These are phyloP conservation scores for Euclidia mi DNA, from an alignment of 2,888 invertebrate species.

Conservation along the genomic window DNA sequence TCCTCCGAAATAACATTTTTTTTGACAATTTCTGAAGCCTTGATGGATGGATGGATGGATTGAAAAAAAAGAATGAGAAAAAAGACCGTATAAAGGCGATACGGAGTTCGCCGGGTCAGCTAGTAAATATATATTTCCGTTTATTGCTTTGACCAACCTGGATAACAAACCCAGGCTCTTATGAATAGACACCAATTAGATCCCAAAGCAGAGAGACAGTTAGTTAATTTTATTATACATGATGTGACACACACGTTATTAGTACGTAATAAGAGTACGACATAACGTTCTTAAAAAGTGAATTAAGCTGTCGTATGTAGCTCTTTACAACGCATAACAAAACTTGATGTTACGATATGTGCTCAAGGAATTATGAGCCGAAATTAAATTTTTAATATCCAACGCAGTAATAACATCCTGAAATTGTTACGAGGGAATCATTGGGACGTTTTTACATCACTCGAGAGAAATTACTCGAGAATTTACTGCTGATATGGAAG, in stretches of 20 bases:
- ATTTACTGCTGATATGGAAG: constrained; percentile 70
- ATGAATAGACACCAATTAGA: too few species aligned
- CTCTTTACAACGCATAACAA: constrained; percentile 60
- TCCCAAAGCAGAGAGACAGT: too few species aligned
- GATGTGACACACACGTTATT: constrained; percentile 39
- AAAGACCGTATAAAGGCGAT: too few species aligned
- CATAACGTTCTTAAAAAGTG: constrained; percentile 48
- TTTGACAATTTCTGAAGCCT: too few species aligned
- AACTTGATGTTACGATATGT: constrained; percentile 55
- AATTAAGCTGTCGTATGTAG: constrained; percentile 51
- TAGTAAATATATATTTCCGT: too few species aligned
- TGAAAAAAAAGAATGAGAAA: too few species aligned
- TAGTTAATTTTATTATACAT: constrained; percentile 46
- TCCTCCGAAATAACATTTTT: too few species aligned
- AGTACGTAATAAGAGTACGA: constrained; percentile 46
- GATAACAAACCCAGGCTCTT: too few species aligned
- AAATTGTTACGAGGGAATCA: constrained; percentile 47
- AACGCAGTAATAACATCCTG: constrained; percentile 47
- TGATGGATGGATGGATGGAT: too few species aligned
- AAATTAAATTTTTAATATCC: constrained; percentile 63
- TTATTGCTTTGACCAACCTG: too few species aligned
- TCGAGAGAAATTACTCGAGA: constrained; percentile 67
- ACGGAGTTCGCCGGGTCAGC: too few species aligned
- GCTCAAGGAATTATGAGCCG: constrained; percentile 56
- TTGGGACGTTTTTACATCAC: constrained; percentile 47